Percentiles rank a stretch among this genome's conserved stretches.
These are phyloP conservation scores for Maniola jurtina DNA, from an alignment of 1,140 invertebrate genomes.

Conservation along the genomic window DNA sequence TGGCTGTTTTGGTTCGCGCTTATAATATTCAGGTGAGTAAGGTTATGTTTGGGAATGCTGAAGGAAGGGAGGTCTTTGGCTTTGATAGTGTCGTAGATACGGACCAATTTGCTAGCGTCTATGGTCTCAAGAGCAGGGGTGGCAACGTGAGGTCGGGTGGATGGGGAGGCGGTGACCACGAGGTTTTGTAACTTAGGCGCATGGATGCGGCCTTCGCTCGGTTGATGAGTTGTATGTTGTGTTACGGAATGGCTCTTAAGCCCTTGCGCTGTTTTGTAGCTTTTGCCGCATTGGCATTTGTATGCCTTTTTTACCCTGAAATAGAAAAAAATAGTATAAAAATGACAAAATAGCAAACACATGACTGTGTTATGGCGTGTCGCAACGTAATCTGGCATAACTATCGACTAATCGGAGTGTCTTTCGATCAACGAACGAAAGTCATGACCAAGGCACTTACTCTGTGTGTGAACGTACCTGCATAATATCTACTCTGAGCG, in stretches of 20 bases:
- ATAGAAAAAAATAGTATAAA: slow-evolving; percentile 29
- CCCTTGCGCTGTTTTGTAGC: slow-evolving; percentile 88
- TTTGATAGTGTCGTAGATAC: slow-evolving; percentile 68
- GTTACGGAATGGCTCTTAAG: slow-evolving; percentile 84
- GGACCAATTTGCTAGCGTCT: slow-evolving; percentile 62
- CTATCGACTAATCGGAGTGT: no score
- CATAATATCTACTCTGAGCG: no score
- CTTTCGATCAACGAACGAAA: no score
- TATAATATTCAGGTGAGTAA: slow-evolving; percentile 55
- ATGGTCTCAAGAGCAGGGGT: slow-evolving; percentile 39
- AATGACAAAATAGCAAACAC: not conserved
- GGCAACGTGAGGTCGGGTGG: slow-evolving; percentile 39
- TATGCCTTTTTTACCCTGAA: slow-evolving; percentile 86
- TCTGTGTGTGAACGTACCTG: no score
- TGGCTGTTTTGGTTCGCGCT: slow-evolving; percentile 39
- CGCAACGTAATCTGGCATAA: no score
- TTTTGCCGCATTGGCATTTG: slow-evolving; percentile 90
- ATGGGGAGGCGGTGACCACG: slow-evolving; percentile 59
- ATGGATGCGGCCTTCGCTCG: slow-evolving; percentile 24
- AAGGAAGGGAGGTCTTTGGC: slow-evolving; percentile 57
- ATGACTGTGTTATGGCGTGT: no score
- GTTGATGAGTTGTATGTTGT: slow-evolving; percentile 75
- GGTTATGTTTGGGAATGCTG: slow-evolving; percentile 61
- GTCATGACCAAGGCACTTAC: no score
- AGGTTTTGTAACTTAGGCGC: slow-evolving; percentile 48